phyloP scores from a whole-genome alignment of 2,113 vertebrate genomes.

The Madoqua kirkii region DNA sequence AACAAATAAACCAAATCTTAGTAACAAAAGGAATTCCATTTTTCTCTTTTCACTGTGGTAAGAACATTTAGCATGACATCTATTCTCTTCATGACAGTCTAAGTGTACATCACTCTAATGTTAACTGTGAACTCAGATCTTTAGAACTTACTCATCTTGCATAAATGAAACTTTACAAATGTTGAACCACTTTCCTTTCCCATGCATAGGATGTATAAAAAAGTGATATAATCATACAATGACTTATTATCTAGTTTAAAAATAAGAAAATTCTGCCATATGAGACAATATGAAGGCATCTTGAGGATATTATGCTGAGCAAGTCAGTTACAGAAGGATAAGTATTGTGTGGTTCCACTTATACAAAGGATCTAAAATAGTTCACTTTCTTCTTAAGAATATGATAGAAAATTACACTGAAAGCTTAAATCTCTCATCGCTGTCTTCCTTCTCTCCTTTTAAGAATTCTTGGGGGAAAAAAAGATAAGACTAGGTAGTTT shows the following conservation, averaged over 20 bases:
- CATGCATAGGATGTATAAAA: background rate
- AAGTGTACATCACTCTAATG: background rate
- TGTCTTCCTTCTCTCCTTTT: background rate
- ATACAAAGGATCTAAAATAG: background rate
- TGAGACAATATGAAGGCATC: background rate
- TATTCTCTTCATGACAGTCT: background rate
- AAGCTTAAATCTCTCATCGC: background rate
- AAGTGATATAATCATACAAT: background rate
- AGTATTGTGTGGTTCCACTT: background rate
- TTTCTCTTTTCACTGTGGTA: background rate
- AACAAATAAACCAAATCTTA: background rate
- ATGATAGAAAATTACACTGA: background rate
- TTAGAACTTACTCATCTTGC: background rate
- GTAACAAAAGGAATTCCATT: background rate
- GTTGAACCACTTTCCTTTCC: background rate
- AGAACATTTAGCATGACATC: background rate
- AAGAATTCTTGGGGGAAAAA: background rate
- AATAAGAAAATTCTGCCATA: background rate
- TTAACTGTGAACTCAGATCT: background rate
- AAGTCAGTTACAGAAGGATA: background rate
- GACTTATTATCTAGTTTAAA: background rate
- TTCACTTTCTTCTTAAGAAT: background rate
- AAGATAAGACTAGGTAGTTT: background rate
- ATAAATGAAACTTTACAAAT: background rate
- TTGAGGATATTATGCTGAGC: background rate